Evolutionary conservation across 2,888 invertebrate species (phyloP).

Genomic region (Neocrepidodera transversa): DNA sequence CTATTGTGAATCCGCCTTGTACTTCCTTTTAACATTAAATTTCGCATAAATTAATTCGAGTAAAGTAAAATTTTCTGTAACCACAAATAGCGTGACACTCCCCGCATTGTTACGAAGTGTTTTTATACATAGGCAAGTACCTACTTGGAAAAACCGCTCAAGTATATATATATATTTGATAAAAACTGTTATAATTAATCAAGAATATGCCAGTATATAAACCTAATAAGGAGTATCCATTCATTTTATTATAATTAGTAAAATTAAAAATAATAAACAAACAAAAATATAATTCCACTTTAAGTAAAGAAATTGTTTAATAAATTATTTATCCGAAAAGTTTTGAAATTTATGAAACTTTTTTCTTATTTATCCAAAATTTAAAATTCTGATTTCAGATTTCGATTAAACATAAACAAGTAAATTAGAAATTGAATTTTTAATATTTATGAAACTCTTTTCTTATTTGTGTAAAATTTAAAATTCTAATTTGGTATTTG

Average conservation of each 20-base stretch:
- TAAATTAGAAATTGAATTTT: too few relatives aligned
- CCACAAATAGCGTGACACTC: constrained; percentile 9
- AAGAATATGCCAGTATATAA: background rate
- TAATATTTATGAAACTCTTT: too few relatives aligned
- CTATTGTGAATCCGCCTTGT: background rate
- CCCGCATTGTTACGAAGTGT: background rate
- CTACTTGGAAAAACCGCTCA: background rate
- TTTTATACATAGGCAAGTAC: background rate
- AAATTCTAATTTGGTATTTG: too few relatives aligned
- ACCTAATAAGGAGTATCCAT: background rate
- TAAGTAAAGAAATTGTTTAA: too few relatives aligned
- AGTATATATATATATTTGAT: background rate
- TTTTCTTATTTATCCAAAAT: too few relatives aligned
- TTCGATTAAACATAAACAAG: too few relatives aligned
- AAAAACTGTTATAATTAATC: background rate
- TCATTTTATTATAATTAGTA: background rate
- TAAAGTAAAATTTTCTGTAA: background rate
- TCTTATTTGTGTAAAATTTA: too few relatives aligned
- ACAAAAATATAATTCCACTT: too few relatives aligned
- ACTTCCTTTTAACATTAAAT: background rate
- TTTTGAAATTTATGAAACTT: too few relatives aligned
- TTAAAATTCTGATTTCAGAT: too few relatives aligned
- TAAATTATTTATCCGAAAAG: too few relatives aligned
- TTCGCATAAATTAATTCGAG: constrained; percentile 4
- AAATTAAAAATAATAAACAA: too few relatives aligned